Evolutionary conservation across 2,113 vertebrate species (phyloP).

Genomic region (Phylloscopus trochilus): DNA sequence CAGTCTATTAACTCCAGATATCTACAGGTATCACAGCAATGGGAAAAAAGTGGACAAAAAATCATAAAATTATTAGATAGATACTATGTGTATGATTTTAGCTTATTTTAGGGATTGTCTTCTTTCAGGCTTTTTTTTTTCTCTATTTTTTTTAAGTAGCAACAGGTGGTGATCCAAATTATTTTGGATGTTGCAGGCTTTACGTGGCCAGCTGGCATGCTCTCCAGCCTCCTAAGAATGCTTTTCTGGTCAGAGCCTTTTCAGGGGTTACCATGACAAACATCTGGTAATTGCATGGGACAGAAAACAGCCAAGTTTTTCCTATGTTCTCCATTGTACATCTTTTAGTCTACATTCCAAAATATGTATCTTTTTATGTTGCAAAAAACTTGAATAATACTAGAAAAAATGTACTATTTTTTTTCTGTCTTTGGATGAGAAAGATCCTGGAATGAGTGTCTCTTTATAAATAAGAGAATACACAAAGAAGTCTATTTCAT

Average conservation of each 20-base stretch:
- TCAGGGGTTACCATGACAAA: constrained; percentile 35
- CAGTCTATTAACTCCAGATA: neutral
- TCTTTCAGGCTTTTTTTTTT: neutral
- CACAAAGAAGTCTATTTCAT: neutral
- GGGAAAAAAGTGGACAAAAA: neutral
- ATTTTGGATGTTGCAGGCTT: neutral
- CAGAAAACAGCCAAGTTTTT: constrained; percentile 8
- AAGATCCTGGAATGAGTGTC: neutral
- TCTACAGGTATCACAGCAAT: neutral
- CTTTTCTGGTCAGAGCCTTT: constrained; percentile 5
- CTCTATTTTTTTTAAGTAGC: neutral
- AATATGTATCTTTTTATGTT: neutral
- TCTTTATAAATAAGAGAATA: neutral
- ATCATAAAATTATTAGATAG: neutral
- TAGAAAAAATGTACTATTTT: neutral
- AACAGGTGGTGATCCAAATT: constrained; percentile 25
- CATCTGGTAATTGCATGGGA: constrained; percentile 43
- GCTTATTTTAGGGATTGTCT: neutral
- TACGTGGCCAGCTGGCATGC: neutral
- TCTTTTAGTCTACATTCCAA: neutral
- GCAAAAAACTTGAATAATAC: neutral
- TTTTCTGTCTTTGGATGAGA: neutral
- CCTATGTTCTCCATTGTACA: neutral
- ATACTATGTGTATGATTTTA: neutral
- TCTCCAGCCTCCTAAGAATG: constrained; percentile 6